Percentiles rank a stretch among this genome's conserved stretches.
phyloP scores from a whole-genome alignment of 2,797 vertebrate species.

The Numenius phaeopus region DNA sequence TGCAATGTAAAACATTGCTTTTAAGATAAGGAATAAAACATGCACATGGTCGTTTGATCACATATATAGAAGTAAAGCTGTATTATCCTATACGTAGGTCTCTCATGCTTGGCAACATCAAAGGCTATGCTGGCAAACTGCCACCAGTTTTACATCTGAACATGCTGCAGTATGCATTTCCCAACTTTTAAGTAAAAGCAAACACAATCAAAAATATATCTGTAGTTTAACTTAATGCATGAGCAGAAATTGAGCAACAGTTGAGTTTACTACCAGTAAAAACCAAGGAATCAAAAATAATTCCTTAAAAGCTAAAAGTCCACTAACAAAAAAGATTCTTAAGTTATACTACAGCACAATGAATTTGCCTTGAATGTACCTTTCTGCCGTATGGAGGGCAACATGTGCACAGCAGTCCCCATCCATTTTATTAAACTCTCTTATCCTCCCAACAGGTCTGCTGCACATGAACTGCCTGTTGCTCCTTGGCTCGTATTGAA shows the following conservation, averaged over 20 bases:
- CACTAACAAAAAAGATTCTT: not conserved
- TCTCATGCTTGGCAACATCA: not conserved
- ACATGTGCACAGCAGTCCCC: not conserved
- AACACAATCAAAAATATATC: not conserved
- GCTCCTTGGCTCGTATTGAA: not conserved
- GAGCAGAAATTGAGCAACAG: not conserved
- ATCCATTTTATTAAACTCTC: not conserved
- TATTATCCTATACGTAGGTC: not conserved
- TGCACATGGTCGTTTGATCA: not conserved
- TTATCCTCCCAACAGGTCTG: not conserved
- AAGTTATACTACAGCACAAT: not conserved
- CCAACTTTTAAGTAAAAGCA: conserved; percentile 4
- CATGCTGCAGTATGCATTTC: not conserved
- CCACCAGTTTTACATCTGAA: not conserved
- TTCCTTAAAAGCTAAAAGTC: not conserved
- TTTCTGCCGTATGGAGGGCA: not conserved
- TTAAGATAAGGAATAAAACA: not conserved
- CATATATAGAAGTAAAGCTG: not conserved
- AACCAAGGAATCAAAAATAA: not conserved
- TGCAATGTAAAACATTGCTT: not conserved
- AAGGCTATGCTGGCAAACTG: not conserved
- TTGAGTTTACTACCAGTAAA: not conserved
- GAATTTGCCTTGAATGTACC: not conserved
- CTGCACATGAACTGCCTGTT: not conserved
- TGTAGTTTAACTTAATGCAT: not conserved